Conservation (phyloP, 2,888 invertebrate genomes). For the Pachydiplax longipennis region DNA sequence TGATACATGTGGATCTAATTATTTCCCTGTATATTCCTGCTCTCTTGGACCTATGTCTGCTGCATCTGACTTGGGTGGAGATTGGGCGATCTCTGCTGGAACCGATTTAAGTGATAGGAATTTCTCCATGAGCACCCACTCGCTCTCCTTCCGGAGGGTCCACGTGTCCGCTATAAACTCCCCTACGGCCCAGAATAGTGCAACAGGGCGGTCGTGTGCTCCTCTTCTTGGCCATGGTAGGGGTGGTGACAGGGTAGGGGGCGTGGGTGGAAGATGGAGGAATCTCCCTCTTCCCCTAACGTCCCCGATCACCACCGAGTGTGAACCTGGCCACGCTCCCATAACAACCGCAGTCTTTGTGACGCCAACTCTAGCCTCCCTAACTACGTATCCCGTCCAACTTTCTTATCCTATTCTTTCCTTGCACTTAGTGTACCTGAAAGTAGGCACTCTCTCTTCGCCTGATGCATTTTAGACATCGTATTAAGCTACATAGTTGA, state of each 20-base stretch:
- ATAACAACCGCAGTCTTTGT: background rate
- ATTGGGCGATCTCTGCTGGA: no score
- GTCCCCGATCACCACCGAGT: background rate
- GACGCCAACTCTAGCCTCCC: background rate
- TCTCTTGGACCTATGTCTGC: no score
- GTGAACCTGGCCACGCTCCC: conserved; percentile 11
- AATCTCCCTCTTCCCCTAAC: background rate
- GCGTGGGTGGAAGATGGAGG: conserved; percentile 23
- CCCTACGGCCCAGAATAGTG: conserved; percentile 2
- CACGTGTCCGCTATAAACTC: background rate
- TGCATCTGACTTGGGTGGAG: no score
- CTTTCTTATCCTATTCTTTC: background rate
- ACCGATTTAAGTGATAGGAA: no score
- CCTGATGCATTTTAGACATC: background rate
- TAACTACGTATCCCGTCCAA: background rate
- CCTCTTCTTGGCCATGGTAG: background rate
- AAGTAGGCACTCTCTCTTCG: background rate
- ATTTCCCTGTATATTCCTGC: no score
- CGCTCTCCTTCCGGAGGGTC: background rate
- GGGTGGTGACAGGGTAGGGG: background rate
- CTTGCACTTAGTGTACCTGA: background rate
- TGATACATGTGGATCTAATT: no score
- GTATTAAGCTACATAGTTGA: background rate
- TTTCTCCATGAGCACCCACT: no score
- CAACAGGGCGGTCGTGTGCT: conserved; percentile 9